These are phyloP conservation scores for Xestobium rufovillosum DNA, from an alignment of 2,888 invertebrate species.

Conservation along the genomic window DNA sequence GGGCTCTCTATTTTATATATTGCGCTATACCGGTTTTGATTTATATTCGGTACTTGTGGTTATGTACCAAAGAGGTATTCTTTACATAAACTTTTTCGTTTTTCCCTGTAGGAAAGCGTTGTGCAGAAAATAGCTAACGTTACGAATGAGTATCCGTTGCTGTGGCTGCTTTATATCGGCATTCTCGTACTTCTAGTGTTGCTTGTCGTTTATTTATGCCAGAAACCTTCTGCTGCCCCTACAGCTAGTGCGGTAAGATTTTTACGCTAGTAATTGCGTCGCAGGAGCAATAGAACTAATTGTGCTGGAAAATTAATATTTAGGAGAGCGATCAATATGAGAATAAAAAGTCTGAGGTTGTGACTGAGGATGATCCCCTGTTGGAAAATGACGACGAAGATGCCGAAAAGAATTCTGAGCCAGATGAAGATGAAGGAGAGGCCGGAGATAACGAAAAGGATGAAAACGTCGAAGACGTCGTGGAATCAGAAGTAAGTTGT, in stretches of 20 bases:
- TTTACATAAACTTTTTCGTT: constrained; percentile 26
- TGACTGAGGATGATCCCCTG: constrained; percentile 54
- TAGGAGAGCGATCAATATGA: constrained; percentile 46
- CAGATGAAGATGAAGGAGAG: constrained; percentile 35
- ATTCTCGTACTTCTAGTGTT: constrained; percentile 72
- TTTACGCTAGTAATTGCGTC: too few species aligned
- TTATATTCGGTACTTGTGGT: constrained; percentile 63
- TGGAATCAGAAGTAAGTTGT: too few species aligned
- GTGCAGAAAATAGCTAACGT: constrained; percentile 67
- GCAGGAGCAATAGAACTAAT: too few species aligned
- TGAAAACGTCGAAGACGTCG: constrained; percentile 31
- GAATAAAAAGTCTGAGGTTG: constrained; percentile 66
- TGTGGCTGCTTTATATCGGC: constrained; percentile 81
- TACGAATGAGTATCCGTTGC: constrained; percentile 81
- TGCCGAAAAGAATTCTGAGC: constrained; percentile 22
- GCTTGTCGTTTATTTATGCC: constrained; percentile 74
- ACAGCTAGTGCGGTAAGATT: constrained; percentile 27
- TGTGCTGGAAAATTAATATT: too few species aligned
- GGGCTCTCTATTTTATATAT: constrained; percentile 73
- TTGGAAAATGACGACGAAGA: constrained; percentile 34
- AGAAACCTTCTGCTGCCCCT: constrained; percentile 45
- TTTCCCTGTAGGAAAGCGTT: constrained; percentile 61
- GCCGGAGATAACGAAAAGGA: constrained; percentile 36
- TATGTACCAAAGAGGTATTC: constrained; percentile 60
- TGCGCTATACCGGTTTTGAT: constrained; percentile 61